These are phyloP conservation scores for Thumatha senex DNA, from an alignment of 2,888 invertebrate species.

Conservation along the genomic window DNA sequence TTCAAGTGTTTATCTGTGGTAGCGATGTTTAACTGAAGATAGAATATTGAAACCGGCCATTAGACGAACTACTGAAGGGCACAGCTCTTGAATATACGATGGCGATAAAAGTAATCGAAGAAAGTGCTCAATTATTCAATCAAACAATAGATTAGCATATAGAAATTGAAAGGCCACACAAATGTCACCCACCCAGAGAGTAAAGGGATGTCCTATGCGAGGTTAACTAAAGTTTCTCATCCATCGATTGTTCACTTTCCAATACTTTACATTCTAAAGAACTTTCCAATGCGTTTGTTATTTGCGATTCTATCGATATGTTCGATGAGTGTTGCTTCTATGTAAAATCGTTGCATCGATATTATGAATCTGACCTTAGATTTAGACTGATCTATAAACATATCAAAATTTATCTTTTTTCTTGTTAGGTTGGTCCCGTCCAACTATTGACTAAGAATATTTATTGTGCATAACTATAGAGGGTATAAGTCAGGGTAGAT, in stretches of 20 bases:
- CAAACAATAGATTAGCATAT: conserved; percentile 34
- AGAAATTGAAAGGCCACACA: conserved; percentile 33
- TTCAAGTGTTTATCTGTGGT: no score
- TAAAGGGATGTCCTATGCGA: conserved; percentile 32
- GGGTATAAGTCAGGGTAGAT: no score
- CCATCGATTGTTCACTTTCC: conserved; percentile 53
- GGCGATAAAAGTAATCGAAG: neutral
- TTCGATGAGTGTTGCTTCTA: conserved; percentile 56
- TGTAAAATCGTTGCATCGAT: conserved; percentile 53
- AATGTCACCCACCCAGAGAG: conserved; percentile 27
- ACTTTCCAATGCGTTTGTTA: conserved; percentile 65
- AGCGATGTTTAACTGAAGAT: no score
- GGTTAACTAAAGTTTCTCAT: conserved; percentile 44
- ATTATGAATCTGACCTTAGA: conserved; percentile 44
- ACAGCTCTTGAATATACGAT: no score
- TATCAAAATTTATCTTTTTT: conserved; percentile 13
- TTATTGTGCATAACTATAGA: no score
- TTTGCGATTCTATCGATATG: conserved; percentile 53
- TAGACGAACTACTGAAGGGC: no score
- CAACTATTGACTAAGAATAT: no score
- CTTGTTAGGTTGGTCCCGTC: no score
- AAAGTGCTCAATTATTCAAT: conserved; percentile 31
- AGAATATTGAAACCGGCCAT: no score
- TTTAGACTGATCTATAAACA: conserved; percentile 15
- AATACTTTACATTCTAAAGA: conserved; percentile 61